Evolutionary conservation across 2,888 invertebrate genomes (phyloP).

Genomic region (Nomada goodeniana): DNA sequence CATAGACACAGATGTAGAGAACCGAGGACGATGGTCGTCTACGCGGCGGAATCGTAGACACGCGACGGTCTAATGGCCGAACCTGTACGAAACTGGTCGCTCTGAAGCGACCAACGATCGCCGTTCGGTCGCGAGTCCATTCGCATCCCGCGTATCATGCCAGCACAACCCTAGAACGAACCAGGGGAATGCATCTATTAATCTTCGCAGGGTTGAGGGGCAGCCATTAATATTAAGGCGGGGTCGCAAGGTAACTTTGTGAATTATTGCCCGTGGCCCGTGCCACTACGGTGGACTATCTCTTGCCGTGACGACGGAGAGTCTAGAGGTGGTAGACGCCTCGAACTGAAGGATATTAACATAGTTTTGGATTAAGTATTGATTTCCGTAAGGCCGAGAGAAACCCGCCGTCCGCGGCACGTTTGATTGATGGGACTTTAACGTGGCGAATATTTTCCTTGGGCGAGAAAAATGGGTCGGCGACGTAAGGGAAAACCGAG

Average conservation of each 20-base stretch:
- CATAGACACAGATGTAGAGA: constrained; percentile 2
- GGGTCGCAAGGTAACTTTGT: constrained; percentile 77
- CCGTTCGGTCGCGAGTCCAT: constrained; percentile 55
- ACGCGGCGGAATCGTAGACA: constrained; percentile 30
- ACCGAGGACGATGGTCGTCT: constrained; percentile 26
- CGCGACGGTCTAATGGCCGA: constrained; percentile 61
- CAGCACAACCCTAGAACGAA: constrained; percentile 59
- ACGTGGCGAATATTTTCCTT: neutral
- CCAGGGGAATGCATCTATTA: constrained; percentile 72
- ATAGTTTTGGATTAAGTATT: constrained; percentile 23
- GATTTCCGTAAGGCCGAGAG: neutral
- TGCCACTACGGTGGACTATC: constrained; percentile 75
- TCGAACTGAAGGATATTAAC: constrained; percentile 5
- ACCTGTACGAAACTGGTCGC: constrained; percentile 58
- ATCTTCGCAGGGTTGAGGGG: constrained; percentile 76
- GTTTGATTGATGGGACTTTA: neutral
- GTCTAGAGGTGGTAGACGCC: constrained; percentile 8
- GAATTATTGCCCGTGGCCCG: constrained; percentile 74
- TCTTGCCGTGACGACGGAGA: constrained; percentile 73
- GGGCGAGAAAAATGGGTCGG: neutral
- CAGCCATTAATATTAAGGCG: constrained; percentile 77
- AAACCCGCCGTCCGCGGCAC: neutral
- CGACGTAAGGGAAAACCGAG: neutral
- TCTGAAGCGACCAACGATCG: constrained; percentile 51
- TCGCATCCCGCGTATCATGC: constrained; percentile 65